Percentiles rank a stretch among this genome's conserved stretches.
These are phyloP conservation scores for Augochlora pura DNA, from an alignment of 1,140 invertebrate genomes.

Conservation along the genomic window DNA sequence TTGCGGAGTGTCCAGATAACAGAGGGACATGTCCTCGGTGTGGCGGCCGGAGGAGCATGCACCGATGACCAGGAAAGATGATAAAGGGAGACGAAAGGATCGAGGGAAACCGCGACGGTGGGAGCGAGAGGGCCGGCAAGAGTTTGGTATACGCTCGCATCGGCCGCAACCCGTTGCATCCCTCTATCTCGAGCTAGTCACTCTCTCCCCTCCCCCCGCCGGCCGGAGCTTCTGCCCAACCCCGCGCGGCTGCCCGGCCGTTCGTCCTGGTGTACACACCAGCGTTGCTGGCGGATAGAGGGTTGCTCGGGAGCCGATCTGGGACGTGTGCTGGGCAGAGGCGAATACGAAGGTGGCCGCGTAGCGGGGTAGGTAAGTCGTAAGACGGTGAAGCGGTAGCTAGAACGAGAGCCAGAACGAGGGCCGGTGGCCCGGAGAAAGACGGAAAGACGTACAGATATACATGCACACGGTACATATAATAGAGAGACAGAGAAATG, in stretches of 20 bases:
- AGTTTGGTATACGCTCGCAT: slow-evolving; percentile 53
- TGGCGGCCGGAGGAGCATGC: slow-evolving; percentile 30
- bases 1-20: slow-evolving; percentile 50
- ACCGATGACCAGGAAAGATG: slow-evolving; percentile 43
- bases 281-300: slow-evolving; percentile 53
- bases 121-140: slow-evolving; percentile 6
- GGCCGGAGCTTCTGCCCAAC: too few species aligned
- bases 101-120: slow-evolving; percentile 8
- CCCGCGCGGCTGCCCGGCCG: too few species aligned
- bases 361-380: slow-evolving; percentile 56
- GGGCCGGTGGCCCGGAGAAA: slow-evolving; percentile 23
- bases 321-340: slow-evolving; percentile 71
- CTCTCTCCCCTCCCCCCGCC: background rate
- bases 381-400: slow-evolving; percentile 44
- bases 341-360: slow-evolving; percentile 61
- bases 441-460: slow-evolving; percentile 55
- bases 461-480: slow-evolving; percentile 50
- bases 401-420: slow-evolving; percentile 15
- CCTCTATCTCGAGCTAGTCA: slow-evolving; percentile 49
- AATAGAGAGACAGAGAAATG: slow-evolving; percentile 60
- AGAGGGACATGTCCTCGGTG: slow-evolving; percentile 57
- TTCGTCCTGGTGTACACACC: slow-evolving; percentile 51
- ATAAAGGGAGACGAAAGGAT: slow-evolving; percentile 26
- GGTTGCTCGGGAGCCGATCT: slow-evolving; percentile 67
- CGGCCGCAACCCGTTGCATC: slow-evolving; percentile 59